Evolutionary conservation across 2,888 invertebrate species (phyloP).

Genomic region (Synergus japonicus): DNA sequence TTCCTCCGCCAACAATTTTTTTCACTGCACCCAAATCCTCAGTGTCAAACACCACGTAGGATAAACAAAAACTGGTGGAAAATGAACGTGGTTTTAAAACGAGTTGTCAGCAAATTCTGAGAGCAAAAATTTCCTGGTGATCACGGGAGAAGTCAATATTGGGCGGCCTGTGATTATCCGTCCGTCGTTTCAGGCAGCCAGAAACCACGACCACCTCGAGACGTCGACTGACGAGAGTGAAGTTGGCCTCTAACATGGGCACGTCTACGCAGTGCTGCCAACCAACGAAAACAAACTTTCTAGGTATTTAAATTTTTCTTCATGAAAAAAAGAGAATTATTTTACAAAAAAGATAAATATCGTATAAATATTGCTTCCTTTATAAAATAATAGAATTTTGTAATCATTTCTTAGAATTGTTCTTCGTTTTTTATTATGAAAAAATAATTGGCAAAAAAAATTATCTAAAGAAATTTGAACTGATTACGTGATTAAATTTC

Average conservation of each 20-base stretch:
- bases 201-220: not conserved
- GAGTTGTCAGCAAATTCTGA: not conserved
- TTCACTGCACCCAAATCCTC: constrained; percentile 6
- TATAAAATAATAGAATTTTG: not conserved
- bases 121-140: not conserved
- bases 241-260: not conserved
- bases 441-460: no score
- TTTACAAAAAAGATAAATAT: not conserved
- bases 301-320: not conserved
- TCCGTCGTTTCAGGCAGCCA: not conserved
- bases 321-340: not conserved
- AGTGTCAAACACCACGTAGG: not conserved
- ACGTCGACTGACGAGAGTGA: not conserved
- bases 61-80: not conserved
- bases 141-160: not conserved
- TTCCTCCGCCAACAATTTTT: constrained; percentile 20
- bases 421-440: not conserved
- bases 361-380: not conserved
- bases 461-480: not conserved
- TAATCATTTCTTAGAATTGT: not conserved
- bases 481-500: not conserved
- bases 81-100: not conserved
- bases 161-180: not conserved
- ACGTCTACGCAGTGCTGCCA: not conserved
- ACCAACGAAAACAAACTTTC: not conserved